Evolutionary conservation across 1,140 invertebrate genomes (phyloP), one percentile per base, ranked within the genome.

Genomic region (Leptopilina clavipes): DNA sequence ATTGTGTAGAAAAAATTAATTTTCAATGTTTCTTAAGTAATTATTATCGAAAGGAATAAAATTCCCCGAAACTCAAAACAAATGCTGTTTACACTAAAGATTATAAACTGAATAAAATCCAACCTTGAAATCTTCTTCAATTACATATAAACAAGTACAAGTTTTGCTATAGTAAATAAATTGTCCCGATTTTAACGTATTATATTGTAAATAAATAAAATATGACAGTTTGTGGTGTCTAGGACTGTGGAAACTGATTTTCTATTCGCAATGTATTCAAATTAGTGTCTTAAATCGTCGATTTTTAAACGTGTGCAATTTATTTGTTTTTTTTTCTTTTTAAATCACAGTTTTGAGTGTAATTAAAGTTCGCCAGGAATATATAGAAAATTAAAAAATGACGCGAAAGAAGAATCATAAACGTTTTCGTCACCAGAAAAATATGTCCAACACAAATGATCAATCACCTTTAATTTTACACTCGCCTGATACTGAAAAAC

Each of bases 51-150:
- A n/a, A n/a, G n/a, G n/a, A n/a, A n/a, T n/a, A n/a, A 12, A 19
- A 25, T 25, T 10, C 11, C 56, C 22, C 9, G n/a, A n/a, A 22
- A 11, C 8, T 52, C 59, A 65, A 65, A 65, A 65, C 59, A 65
- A 65, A n/a, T 31, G 59, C 59, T 65, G 59, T 65, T 65, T 65
- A 65, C 73, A 72, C 17, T 10, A 65, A n/a, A 6, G 54, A 73
- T 45, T 18, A 71, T n/a, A 77, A 78, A 0, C 79, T 3, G 65
- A 74, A 9, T 81, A 5, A 31, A 31, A n/a, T 65, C 59, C 59
- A 65, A 65, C 59, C 59, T 65, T 65, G 22, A 65, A 65, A 65
- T 6, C 54, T 59, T 65, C 11, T 65, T 8, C 22, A 65, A 31
- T 25, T 37, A n/a, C 22, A n/a, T 31, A 31, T 31, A n/a, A n/a